These are phyloP conservation scores for Fabriciana adippe DNA, from an alignment of 2,888 invertebrate genomes.

Conservation along the genomic window DNA sequence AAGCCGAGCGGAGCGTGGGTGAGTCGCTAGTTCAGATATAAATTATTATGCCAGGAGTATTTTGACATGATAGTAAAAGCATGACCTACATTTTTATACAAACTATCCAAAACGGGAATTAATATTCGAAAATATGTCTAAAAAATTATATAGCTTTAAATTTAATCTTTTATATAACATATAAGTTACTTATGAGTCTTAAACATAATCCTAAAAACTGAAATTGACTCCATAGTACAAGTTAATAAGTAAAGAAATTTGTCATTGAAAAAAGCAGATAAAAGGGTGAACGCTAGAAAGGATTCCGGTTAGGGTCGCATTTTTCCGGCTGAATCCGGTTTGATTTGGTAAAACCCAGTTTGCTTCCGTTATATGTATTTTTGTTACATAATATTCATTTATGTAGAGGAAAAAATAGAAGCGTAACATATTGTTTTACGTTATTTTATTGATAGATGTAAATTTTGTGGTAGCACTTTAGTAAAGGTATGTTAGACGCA, in stretches of 20 bases:
- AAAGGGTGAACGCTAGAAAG: conserved; percentile 38
- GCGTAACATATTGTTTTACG: conserved; percentile 7
- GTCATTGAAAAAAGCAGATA: conserved; percentile 42
- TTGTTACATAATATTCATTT: conserved; percentile 15
- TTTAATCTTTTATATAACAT: too few species aligned
- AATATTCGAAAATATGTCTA: too few species aligned
- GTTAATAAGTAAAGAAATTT: conserved; percentile 43
- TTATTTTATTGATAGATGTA: conserved; percentile 3
- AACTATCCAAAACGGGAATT: too few species aligned
- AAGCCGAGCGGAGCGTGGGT: too few species aligned
- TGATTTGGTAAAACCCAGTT: conserved; percentile 22
- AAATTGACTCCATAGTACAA: conserved; percentile 35
- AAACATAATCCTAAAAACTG: not conserved
- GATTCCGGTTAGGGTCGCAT: conserved; percentile 42
- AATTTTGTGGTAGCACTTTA: too few species aligned
- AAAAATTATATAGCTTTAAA: too few species aligned
- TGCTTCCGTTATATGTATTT: conserved; percentile 15
- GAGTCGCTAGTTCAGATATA: too few species aligned
- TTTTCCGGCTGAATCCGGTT: conserved; percentile 40
- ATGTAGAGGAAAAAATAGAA: conserved; percentile 11
- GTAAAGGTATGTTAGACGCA: too few species aligned
- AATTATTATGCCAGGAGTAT: too few species aligned
- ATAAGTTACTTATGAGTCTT: too few species aligned
- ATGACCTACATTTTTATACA: too few species aligned
- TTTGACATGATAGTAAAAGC: too few species aligned